These are phyloP conservation scores for Heliconius cydno DNA, from an alignment of 2,888 invertebrate species.

Conservation along the genomic window DNA sequence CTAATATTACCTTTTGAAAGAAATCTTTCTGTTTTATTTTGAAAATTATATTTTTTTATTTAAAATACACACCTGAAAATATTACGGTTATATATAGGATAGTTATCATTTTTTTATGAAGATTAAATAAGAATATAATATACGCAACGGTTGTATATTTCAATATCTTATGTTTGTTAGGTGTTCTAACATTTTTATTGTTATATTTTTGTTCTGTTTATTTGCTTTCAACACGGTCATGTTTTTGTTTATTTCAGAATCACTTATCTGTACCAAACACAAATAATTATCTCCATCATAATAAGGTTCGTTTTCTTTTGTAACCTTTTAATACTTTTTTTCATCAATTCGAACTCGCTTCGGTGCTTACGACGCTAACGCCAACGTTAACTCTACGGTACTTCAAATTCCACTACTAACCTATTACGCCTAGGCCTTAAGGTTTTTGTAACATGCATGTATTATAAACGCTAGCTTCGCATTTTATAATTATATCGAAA, in stretches of 20 bases:
- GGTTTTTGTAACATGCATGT: slow-evolving; percentile 26
- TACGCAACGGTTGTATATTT: neutral
- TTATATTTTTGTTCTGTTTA: slow-evolving; percentile 81
- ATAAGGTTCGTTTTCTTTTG: slow-evolving; percentile 87
- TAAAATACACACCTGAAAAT: neutral
- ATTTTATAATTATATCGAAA: slow-evolving; percentile 19
- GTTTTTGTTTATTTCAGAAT: slow-evolving; percentile 90
- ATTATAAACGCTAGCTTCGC: slow-evolving; percentile 43
- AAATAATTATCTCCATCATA: slow-evolving; percentile 92
- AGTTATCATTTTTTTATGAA: neutral
- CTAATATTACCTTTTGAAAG: neutral
- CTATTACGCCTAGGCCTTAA: neutral
- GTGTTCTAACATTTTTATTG: slow-evolving; percentile 62
- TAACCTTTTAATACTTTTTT: slow-evolving; percentile 71
- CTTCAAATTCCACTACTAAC: slow-evolving; percentile 20
- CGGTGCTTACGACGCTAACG: slow-evolving; percentile 63
- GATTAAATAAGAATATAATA: neutral
- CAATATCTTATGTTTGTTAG: slow-evolving; percentile 26
- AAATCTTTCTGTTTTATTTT: neutral
- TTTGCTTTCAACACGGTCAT: slow-evolving; percentile 83
- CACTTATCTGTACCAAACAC: slow-evolving; percentile 94
- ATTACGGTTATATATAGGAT: neutral
- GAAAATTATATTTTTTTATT: neutral
- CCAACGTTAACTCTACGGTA: slow-evolving; percentile 21
- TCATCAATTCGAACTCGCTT: slow-evolving; percentile 65